These are phyloP conservation scores for Nebria brevicollis DNA, from an alignment of 2,888 invertebrate genomes.

Conservation along the genomic window DNA sequence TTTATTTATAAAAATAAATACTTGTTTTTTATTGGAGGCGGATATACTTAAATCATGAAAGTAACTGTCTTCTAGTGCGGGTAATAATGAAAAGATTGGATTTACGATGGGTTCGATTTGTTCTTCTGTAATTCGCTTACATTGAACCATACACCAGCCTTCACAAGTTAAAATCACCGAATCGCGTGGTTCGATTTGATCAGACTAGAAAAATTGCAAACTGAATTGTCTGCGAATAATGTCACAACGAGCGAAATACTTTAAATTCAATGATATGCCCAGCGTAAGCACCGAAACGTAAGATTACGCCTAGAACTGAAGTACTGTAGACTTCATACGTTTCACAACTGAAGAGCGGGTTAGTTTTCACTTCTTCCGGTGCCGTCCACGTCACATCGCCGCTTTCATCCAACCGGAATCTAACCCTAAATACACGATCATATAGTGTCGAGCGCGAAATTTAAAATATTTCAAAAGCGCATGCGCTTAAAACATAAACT, in stretches of 20 bases:
- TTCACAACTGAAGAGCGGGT: slow-evolving; percentile 74
- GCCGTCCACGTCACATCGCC: slow-evolving; percentile 74
- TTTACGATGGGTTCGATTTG: slow-evolving; percentile 63
- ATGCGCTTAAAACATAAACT: too few relatives aligned
- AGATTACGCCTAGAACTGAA: slow-evolving; percentile 60
- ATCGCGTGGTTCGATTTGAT: slow-evolving; percentile 66
- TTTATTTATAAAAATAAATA: slow-evolving; percentile 51
- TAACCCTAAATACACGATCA: slow-evolving; percentile 53
- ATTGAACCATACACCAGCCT: slow-evolving; percentile 71
- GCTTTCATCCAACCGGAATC: slow-evolving; percentile 69
- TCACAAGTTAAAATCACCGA: slow-evolving; percentile 69
- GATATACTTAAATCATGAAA: slow-evolving; percentile 70
- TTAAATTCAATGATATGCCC: slow-evolving; percentile 74
- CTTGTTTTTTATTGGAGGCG: slow-evolving; percentile 66
- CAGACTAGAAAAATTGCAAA: slow-evolving; percentile 59
- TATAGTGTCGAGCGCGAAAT: too few relatives aligned
- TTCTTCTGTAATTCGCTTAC: slow-evolving; percentile 67
- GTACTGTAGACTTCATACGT: slow-evolving; percentile 70
- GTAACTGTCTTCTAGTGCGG: slow-evolving; percentile 73
- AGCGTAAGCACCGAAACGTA: slow-evolving; percentile 71
- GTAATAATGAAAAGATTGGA: slow-evolving; percentile 70
- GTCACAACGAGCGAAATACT: slow-evolving; percentile 54
- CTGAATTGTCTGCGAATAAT: too few relatives aligned
- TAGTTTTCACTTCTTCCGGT: slow-evolving; percentile 64
- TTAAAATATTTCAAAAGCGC: too few relatives aligned